These are phyloP conservation scores for Bombus confusus DNA, from an alignment of 1,140 invertebrate species.

Conservation along the genomic window DNA sequence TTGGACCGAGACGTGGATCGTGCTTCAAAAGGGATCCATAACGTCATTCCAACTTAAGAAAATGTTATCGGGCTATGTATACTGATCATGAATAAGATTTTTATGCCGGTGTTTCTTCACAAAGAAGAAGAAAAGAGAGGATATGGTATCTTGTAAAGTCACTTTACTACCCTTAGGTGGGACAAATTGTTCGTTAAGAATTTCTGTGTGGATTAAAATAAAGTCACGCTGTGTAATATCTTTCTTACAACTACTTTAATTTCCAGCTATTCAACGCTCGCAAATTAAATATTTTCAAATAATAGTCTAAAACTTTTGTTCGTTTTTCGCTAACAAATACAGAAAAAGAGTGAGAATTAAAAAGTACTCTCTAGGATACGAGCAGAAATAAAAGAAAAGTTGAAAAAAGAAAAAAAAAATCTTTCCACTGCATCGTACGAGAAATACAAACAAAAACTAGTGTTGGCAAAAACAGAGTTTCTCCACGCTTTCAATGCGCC, in stretches of 20 bases:
- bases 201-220: neutral
- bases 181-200: neutral
- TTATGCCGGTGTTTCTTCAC: neutral
- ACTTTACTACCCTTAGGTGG: neutral
- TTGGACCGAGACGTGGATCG: neutral
- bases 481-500: neutral
- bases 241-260: too few species aligned
- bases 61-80: neutral
- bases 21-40: slow-evolving; percentile 47
- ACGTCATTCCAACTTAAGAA: neutral
- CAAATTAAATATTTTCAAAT: neutral
- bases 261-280: too few species aligned
- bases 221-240: too few species aligned
- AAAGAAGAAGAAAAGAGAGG: too few species aligned
- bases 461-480: neutral
- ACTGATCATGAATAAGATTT: neutral
- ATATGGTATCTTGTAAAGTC: neutral
- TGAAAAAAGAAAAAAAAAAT: neutral
- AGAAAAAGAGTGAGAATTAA: neutral
- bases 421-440: neutral
- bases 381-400: neutral
- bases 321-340: neutral
- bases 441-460: neutral
- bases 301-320: neutral
- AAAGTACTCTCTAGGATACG: neutral